A percentile compares a stretch with the other conserved stretches of the same genome.
Conservation (phyloP, 92 coral and sea anemone species). For the Plumapathes pennacea region DNA sequence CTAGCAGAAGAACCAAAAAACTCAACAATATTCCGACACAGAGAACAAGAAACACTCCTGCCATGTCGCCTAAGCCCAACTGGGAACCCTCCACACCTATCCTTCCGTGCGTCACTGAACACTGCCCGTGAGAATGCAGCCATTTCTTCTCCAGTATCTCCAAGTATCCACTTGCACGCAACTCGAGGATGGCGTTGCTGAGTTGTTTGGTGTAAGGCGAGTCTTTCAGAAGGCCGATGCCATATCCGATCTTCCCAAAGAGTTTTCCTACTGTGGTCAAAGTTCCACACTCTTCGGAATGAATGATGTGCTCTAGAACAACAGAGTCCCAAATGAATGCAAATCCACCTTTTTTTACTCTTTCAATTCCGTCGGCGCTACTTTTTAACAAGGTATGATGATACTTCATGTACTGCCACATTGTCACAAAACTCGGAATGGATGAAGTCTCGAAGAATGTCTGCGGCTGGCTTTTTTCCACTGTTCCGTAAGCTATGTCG, state of each 20-base stretch:
- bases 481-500: constrained; percentile 75
- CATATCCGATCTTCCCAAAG: constrained; percentile 79
- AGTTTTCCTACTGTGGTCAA: constrained; percentile 65
- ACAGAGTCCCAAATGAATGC: constrained; percentile 96
- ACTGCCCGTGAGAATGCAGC: constrained; percentile 63
- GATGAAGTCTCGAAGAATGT: constrained; percentile 69
- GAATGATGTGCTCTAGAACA: constrained; percentile 57
- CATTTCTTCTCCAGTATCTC: constrained; percentile 70
- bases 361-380: constrained; percentile 59
- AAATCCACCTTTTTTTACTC: constrained; percentile 51
- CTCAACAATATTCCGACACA: constrained; percentile 62
- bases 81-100: constrained; percentile 18
- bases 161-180: constrained; percentile 67
- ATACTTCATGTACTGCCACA: constrained; percentile 91
- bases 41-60: constrained; percentile 68
- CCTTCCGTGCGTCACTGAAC: constrained; percentile 1
- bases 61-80: constrained; percentile 62
- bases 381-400: constrained; percentile 55
- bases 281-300: constrained; percentile 55
- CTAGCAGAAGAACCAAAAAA: constrained; percentile 52
- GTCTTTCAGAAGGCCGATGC: constrained; percentile 77
- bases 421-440: constrained; percentile 68
- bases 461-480: constrained; percentile 71
- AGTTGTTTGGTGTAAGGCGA: constrained; percentile 77
- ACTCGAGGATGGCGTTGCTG: constrained; percentile 65